Conservation (phyloP, 2,797 vertebrate species). For the Threskiornis aethiopicus region DNA sequence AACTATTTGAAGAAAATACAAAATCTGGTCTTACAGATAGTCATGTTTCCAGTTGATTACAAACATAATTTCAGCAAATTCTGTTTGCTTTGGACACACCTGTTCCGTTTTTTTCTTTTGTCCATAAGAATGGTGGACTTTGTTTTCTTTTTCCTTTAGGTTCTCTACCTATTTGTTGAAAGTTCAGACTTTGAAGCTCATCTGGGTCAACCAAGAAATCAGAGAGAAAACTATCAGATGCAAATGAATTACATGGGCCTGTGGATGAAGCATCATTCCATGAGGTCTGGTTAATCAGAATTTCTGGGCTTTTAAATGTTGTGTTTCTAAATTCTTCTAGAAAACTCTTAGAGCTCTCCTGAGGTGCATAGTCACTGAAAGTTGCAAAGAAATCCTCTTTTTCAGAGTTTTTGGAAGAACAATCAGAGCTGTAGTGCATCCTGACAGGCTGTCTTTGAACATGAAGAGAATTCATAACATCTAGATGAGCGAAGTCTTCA, state of each 20-base stretch:
- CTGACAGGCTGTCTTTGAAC: conserved; percentile 13
- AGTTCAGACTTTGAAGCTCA: conserved; percentile 21
- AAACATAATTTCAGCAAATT: not conserved
- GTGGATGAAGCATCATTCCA: conserved; percentile 1
- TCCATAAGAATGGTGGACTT: not conserved
- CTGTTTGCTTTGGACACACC: conserved; percentile 24
- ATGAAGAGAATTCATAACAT: not conserved
- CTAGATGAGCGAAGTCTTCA: not conserved
- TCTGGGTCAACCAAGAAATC: conserved; percentile 24
- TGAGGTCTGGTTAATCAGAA: not conserved
- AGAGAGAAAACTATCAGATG: not conserved
- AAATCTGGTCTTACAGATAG: not conserved
- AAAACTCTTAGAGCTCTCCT: not conserved
- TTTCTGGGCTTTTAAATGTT: not conserved
- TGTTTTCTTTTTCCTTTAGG: conserved; percentile 46
- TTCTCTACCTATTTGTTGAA: conserved; percentile 17
- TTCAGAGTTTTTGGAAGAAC: not conserved
- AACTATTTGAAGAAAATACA: not conserved
- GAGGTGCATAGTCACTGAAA: not conserved
- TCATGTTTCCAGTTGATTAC: not conserved
- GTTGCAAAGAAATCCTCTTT: conserved; percentile 1
- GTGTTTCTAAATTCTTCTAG: not conserved
- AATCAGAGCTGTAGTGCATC: not conserved
- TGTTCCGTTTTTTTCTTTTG: not conserved
- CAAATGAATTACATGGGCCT: not conserved